Base-by-base conservation (phyloP, 2,113 vertebrate species). In the Lagopus leucura region DNA sequence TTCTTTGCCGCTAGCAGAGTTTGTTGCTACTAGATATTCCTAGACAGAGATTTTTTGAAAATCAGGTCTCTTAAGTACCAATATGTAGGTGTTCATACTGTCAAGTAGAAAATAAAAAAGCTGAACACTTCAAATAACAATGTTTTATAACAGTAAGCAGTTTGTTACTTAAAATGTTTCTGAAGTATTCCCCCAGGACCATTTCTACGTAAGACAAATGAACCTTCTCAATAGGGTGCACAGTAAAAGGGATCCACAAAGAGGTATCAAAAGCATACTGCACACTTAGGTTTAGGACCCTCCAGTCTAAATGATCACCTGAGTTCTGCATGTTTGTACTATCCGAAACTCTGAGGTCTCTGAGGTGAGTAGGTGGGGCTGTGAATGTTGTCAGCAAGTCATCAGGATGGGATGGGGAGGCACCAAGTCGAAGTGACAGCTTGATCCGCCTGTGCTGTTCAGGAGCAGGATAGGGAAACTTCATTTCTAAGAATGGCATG, bases 81-180 rank as follows among this genome's bases (percentile, higher is more conserved):
- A 27, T 30, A 57, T 20, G 8, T 76, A 65, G 48, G 5, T 83
- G 10, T 63, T 40, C 24, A n/a, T 36, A 11, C 65, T 40, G 16
- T 58, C 71, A 75, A 4, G 36, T 28, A 32, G 77, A 91, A 91
- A 94, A 65, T 72, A 55, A 72, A 83, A 50, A 86, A 83, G 14
- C 1, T 6, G 76, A 80, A 11, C 28, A 63, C 15, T 88, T 77
- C 24, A 92, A 57, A 76, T 52, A 86, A 75, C 82, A 65, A 28
- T 20, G 64, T 80, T 89, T 80, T 74, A 34, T 61, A 77, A 17
- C 6, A 48, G 38, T 61, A 63, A 24, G 50, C 2, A 4, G 13
- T 89, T 90, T 95, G 19, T 70, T 74, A 74, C 25, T 81, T 61
- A n/a, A 76, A 65, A 20, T 22, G 38, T 5, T n/a, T 36, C 8